phyloP scores from a whole-genome alignment of 2,113 vertebrate species.

The Sylvia atricapilla region DNA sequence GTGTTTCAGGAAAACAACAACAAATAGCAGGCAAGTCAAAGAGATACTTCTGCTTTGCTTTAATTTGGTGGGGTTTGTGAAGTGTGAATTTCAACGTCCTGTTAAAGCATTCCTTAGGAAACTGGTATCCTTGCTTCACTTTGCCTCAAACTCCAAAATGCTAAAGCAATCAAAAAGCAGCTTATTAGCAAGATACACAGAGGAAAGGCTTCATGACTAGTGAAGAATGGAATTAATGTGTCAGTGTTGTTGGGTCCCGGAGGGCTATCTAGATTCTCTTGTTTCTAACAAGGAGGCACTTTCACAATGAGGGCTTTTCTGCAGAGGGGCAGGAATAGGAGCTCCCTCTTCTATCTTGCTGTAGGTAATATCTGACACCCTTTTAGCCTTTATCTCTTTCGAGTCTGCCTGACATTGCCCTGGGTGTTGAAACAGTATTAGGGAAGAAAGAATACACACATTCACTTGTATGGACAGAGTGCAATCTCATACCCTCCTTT shows the following conservation, averaged over 20 bases:
- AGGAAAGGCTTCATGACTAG: background rate
- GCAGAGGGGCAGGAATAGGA: background rate
- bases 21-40: background rate
- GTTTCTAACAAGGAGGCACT: background rate
- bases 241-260: background rate
- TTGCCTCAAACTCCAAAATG: background rate
- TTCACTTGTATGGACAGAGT: rapidly evolving
- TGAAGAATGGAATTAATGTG: background rate
- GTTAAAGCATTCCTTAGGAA: background rate
- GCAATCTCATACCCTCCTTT: background rate
- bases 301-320: background rate
- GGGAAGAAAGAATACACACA: background rate
- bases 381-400: background rate
- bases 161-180: background rate
- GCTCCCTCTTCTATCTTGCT: background rate
- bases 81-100: background rate
- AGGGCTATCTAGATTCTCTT: background rate
- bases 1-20: background rate
- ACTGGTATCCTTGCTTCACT: background rate
- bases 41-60: background rate
- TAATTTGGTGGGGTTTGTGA: background rate
- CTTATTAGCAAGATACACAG: background rate
- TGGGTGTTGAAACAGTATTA: background rate
- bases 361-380: background rate
- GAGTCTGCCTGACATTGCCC: background rate